Percentiles rank a stretch among this genome's conserved stretches.
Evolutionary conservation across 1,140 invertebrate genomes (phyloP).

Genomic region (Catajapyx aquilonaris): DNA sequence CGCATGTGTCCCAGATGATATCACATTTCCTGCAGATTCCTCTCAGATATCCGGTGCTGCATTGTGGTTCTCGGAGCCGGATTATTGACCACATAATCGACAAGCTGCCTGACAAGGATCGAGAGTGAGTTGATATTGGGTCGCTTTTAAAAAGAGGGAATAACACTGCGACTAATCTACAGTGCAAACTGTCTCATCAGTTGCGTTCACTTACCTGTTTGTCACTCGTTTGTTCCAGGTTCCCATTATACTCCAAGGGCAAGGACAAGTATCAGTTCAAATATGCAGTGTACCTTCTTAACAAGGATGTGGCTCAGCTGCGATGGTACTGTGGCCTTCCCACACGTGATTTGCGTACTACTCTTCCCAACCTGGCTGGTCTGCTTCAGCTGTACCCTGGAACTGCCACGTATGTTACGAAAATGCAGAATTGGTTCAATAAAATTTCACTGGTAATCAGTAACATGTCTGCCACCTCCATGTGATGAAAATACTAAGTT

Average conservation of each 20-base stretch:
- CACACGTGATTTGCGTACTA: constrained; percentile 44
- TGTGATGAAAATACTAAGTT: no score
- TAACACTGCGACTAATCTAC: no score
- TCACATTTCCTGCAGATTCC: constrained; percentile 58
- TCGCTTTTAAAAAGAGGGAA: no score
- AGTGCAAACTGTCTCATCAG: no score
- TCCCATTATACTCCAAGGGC: constrained; percentile 53
- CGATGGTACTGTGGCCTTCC: constrained; percentile 45
- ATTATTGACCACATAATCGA: constrained; percentile 54
- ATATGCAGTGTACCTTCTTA: constrained; percentile 68
- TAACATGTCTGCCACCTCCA: no score
- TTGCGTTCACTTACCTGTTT: no score
- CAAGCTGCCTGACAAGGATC: constrained; percentile 43
- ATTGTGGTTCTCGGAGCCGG: constrained; percentile 50
- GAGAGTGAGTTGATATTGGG: constrained; percentile 37
- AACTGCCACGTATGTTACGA: constrained; percentile 13
- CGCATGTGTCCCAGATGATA: constrained; percentile 56
- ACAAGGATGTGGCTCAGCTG: constrained; percentile 70
- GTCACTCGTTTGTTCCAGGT: constrained; percentile 36
- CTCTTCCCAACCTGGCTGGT: constrained; percentile 44
- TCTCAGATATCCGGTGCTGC: constrained; percentile 49
- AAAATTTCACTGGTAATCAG: no score
- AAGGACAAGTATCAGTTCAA: constrained; percentile 51
- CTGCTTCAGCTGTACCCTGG: constrained; percentile 29
- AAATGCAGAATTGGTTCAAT: no score